Base-by-base conservation (phyloP, 2,113 vertebrate species). In the Platysternon megacephalum region DNA sequence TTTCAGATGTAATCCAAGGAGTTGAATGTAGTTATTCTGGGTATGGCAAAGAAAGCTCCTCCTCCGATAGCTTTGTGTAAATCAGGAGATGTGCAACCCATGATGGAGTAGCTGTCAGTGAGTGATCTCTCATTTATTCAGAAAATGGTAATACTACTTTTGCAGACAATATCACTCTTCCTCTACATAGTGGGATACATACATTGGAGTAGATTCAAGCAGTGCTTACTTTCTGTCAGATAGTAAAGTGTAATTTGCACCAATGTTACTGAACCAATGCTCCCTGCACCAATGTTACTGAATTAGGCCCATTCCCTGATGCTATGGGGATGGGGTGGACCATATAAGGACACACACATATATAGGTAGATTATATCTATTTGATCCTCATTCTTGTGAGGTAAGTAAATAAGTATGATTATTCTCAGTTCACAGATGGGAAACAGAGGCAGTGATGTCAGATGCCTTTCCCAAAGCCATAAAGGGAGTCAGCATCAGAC, bases 1-100 rank as follows among this genome's bases (percentile, higher is more conserved):
- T 82, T 48, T 92, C 65, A 79, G 72, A 35, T 86, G 22, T 82
- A 91, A 94, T 94, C 26, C 44, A 86, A 92, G 93, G 86, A 87
- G 22, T 39, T 95, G 55, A 95, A 78, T 49, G 44, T 55, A 19
- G 48, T 80, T 94, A 72, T 95, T 94, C 51, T 80, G 29, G 28
- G 44, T 19, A 90, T 21, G 88, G 12, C 12, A 85, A 53, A 86
- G n/a, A 93, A 94, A 89, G 26, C 24, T 97, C 87, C 49, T 93
- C 14, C 78, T 93, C 95, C 91, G 68, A 91, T 79, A 51, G 22
- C 46, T 87, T 76, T 84, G 28, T 61, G 17, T 22, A 82, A 87
- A 46, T 76, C 24, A 76, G 26, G 12, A 76, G 39, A 86, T 11
- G 79, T 86, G 49, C 5, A 81, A 88, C 28, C 17, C 51, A 61